Conservation (phyloP, 2,888 invertebrate species). For the Sesia bembeciformis region DNA sequence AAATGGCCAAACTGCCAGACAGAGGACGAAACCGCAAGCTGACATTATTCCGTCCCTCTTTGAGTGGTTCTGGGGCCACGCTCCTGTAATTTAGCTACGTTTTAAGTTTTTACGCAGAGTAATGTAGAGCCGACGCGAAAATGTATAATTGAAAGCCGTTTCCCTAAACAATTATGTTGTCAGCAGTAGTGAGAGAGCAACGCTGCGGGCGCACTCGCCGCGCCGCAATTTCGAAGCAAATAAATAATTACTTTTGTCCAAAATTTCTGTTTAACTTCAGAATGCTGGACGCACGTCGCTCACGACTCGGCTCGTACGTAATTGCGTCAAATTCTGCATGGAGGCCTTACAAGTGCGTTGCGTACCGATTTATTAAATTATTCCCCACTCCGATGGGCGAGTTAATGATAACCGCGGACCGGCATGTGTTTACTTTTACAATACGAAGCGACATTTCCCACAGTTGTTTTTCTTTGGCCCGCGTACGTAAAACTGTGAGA, state of each 20-base stretch:
- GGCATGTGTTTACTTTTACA: constrained; percentile 27
- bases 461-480: constrained; percentile 41
- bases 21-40: too few relatives aligned
- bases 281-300: constrained; percentile 29
- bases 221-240: constrained; percentile 33
- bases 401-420: constrained; percentile 9
- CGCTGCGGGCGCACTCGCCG: constrained; percentile 16
- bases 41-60: too few relatives aligned
- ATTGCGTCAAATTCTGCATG: not conserved
- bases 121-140: not conserved
- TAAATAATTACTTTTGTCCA: constrained; percentile 45
- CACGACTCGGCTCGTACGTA: constrained; percentile 8
- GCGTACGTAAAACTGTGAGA: constrained; percentile 45
- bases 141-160: constrained; percentile 44
- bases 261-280: constrained; percentile 24
- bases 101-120: too few relatives aligned
- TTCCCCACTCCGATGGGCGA: not conserved
- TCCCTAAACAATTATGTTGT: constrained; percentile 46
- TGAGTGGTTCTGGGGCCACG: too few relatives aligned
- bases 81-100: too few relatives aligned
- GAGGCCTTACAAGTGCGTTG: not conserved
- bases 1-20: constrained; percentile 30
- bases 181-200: constrained; percentile 20
- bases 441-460: constrained; percentile 35
- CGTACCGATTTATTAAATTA: not conserved